Evolutionary conservation across 2,113 vertebrate genomes (phyloP).

Genomic region (Nannospalax galili): DNA sequence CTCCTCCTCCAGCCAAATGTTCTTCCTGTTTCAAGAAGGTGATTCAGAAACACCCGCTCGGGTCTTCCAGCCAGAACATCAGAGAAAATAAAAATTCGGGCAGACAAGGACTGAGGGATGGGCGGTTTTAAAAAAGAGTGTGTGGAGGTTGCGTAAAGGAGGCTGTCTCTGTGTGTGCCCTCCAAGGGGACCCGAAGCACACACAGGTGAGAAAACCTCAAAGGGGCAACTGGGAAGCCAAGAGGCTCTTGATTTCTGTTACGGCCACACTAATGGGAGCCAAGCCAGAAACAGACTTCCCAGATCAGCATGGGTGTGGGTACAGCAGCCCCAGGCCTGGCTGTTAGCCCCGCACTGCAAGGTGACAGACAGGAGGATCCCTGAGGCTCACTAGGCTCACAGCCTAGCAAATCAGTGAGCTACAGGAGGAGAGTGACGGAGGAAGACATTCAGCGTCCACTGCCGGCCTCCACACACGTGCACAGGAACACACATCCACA

Average conservation of each 20-base stretch:
- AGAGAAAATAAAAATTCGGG: background rate
- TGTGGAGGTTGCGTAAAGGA: background rate
- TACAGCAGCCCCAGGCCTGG: background rate
- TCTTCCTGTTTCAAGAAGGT: background rate
- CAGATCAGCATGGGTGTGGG: background rate
- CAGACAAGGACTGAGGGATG: background rate
- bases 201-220: background rate
- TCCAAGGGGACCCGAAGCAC: background rate
- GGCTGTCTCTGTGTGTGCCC: background rate
- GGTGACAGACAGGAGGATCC: background rate
- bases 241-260: background rate
- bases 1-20: background rate
- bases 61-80: slow-evolving; percentile 7
- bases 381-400: background rate
- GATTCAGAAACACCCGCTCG: background rate
- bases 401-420: background rate
- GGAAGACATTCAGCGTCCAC: background rate
- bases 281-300: background rate
- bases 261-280: background rate
- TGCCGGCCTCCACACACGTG: background rate
- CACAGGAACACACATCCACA: background rate
- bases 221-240: background rate
- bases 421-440: background rate
- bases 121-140: background rate
- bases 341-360: too few relatives aligned